These are phyloP conservation scores for Melanotaenia maccullochi DNA, from an alignment of 2,797 vertebrate genomes.

Conservation along the genomic window DNA sequence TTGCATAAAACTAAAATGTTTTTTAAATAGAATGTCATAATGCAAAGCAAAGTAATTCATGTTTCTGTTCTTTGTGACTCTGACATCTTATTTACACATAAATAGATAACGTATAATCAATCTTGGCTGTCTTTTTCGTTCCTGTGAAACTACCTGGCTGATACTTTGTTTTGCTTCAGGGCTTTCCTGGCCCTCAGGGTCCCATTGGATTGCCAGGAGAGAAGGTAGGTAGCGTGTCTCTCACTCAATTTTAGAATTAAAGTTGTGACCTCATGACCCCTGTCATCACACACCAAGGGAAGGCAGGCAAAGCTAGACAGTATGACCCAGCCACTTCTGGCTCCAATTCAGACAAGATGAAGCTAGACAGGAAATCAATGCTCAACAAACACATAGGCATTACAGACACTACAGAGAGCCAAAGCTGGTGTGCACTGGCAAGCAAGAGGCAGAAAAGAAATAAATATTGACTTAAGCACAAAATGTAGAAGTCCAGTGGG, in stretches of 20 bases:
- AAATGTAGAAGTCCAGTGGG: constrained; percentile 30
- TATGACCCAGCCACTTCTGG: constrained; percentile 45
- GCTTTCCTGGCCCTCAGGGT: constrained; percentile 91
- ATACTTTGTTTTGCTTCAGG: constrained; percentile 81
- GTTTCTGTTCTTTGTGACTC: constrained; percentile 10
- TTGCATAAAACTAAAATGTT: constrained; percentile 4
- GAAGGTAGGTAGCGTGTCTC: constrained; percentile 84
- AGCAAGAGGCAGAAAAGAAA: constrained; percentile 46
- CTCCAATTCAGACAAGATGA: constrained; percentile 51
- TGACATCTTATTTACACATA: background rate
- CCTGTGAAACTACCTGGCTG: constrained; percentile 61
- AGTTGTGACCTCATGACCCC: constrained; percentile 58
- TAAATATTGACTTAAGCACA: constrained; percentile 37
- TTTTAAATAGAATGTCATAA: constrained; percentile 1
- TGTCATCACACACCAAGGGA: constrained; percentile 57
- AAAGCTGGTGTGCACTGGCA: constrained; percentile 21
- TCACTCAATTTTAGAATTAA: constrained; percentile 64
- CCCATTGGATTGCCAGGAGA: constrained; percentile 90
- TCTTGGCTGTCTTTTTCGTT: constrained; percentile 11
- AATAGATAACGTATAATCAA: background rate
- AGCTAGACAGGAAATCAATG: constrained; percentile 78
- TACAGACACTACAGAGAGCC: constrained; percentile 36
- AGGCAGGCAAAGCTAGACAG: constrained; percentile 26
- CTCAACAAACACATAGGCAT: constrained; percentile 52
- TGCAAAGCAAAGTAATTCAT: constrained; percentile 8